These are phyloP conservation scores for Megaceryle maxima DNA, from an alignment of 2,113 vertebrate species.

Conservation along the genomic window DNA sequence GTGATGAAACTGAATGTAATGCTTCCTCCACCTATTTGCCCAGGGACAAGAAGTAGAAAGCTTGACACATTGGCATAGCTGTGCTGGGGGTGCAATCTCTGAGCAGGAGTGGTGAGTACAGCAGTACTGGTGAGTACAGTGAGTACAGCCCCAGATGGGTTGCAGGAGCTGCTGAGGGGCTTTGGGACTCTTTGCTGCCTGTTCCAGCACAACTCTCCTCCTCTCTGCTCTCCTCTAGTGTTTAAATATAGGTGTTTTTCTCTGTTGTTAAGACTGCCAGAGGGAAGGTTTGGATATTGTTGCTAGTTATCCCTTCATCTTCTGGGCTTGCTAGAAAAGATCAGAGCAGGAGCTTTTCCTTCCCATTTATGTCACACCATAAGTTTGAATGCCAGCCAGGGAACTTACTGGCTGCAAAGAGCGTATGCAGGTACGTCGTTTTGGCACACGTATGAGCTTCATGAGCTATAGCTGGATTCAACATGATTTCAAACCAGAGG, in stretches of 20 bases:
- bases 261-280: not conserved
- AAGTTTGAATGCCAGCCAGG: not conserved
- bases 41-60: not conserved
- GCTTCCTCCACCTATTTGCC: not conserved
- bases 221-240: not conserved
- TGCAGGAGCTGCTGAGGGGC: not conserved
- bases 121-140: not conserved
- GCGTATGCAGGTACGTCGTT: not conserved
- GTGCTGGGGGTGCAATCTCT: not conserved
- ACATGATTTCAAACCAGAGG: not conserved
- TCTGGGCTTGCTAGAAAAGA: not conserved
- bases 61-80: rapidly evolving
- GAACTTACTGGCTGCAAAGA: not conserved
- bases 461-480: not conserved
- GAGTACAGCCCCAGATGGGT: not conserved
- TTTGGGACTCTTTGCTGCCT: not conserved
- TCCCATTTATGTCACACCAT: not conserved
- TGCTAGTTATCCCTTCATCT: not conserved
- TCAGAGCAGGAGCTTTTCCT: not conserved
- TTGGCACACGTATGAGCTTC: not conserved
- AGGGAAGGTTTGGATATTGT: not conserved
- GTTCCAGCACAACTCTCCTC: not conserved
- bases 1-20: not conserved
- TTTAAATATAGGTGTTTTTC: not conserved
- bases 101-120: not conserved